A percentile compares a stretch with the other conserved stretches of the same genome.
phyloP scores from a whole-genome alignment of 2,797 vertebrate species.

The Acanthopagrus latus region DNA sequence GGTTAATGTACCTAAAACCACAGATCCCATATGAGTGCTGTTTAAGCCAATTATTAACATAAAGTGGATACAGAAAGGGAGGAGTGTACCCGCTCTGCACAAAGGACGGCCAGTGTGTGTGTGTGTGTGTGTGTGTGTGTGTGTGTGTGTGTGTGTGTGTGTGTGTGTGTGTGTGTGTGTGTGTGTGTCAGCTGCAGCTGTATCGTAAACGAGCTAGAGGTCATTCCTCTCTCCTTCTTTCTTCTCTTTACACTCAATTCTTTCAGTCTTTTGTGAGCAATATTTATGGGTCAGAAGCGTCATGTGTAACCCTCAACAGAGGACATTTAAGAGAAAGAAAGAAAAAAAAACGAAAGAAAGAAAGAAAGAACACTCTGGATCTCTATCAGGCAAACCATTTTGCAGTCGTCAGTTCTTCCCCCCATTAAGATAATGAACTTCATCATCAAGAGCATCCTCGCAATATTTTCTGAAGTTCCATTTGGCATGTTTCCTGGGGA shows the following conservation, averaged over 20 bases:
- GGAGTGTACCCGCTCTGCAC: slow-evolving; percentile 25
- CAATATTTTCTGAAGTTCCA: not conserved
- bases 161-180: slow-evolving; percentile 16
- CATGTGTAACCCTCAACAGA: slow-evolving; percentile 5
- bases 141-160: slow-evolving; percentile 21
- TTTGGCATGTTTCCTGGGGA: slow-evolving; percentile 8
- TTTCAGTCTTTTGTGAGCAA: slow-evolving; percentile 12
- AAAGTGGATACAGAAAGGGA: slow-evolving; percentile 43
- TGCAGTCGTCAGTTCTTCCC: not conserved
- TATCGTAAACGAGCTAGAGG: slow-evolving; percentile 5
- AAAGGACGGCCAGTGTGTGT: slow-evolving; percentile 2
- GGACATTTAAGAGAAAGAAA: slow-evolving; percentile 15
- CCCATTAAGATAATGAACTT: slow-evolving; percentile 49
- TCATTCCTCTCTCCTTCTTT: slow-evolving; percentile 13
- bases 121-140: slow-evolving; percentile 18
- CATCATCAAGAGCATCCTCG: slow-evolving; percentile 5
- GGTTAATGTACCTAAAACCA: slow-evolving; percentile 63
- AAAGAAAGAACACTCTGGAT: slow-evolving; percentile 16
- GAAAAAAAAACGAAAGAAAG: slow-evolving; percentile 12
- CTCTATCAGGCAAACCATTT: not conserved
- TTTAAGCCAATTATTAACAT: slow-evolving; percentile 66
- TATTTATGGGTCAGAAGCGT: slow-evolving; percentile 26
- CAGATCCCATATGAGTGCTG: slow-evolving; percentile 22
- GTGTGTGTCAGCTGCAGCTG: slow-evolving; percentile 38
- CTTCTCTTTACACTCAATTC: slow-evolving; percentile 21